These are phyloP conservation scores for Eremophila alpestris DNA, from an alignment of 2,797 vertebrate species.

Conservation along the genomic window DNA sequence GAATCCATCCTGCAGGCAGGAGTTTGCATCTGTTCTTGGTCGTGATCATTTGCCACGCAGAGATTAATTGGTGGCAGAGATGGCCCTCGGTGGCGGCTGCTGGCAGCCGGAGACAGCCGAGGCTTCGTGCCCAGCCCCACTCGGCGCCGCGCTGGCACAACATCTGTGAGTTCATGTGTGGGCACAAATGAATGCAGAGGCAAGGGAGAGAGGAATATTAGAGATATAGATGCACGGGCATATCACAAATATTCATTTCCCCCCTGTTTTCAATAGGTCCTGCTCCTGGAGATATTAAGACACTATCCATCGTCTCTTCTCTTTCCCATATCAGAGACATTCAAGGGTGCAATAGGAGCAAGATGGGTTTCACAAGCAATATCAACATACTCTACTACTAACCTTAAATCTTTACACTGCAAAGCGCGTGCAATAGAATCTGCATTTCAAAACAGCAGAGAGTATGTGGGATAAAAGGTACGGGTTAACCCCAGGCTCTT, in stretches of 20 bases:
- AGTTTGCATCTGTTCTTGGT: background rate
- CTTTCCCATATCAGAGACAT: accelerated
- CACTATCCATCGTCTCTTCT: background rate
- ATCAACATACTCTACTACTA: background rate
- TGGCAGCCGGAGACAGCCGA: background rate
- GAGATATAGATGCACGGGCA: background rate
- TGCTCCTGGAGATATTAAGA: background rate
- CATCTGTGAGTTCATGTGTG: background rate
- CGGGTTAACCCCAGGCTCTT: conserved; percentile 11
- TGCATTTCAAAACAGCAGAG: background rate
- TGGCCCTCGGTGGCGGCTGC: background rate
- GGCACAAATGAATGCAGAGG: background rate
- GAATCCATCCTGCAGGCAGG: background rate
- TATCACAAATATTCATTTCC: background rate
- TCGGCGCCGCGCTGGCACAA: background rate
- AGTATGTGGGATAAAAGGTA: conserved; percentile 10
- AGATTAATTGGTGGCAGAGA: background rate
- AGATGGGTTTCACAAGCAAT: conserved; percentile 4
- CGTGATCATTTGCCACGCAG: background rate
- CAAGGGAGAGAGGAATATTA: background rate
- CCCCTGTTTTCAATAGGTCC: background rate
- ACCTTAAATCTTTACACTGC: background rate
- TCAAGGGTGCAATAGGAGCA: background rate
- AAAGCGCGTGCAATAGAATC: background rate
- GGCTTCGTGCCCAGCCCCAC: background rate